A percentile compares a stretch with the other conserved stretches of the same genome.
These are phyloP conservation scores for Trichomalopsis sarcophagae DNA, from an alignment of 1,140 invertebrate genomes.

Conservation along the genomic window DNA sequence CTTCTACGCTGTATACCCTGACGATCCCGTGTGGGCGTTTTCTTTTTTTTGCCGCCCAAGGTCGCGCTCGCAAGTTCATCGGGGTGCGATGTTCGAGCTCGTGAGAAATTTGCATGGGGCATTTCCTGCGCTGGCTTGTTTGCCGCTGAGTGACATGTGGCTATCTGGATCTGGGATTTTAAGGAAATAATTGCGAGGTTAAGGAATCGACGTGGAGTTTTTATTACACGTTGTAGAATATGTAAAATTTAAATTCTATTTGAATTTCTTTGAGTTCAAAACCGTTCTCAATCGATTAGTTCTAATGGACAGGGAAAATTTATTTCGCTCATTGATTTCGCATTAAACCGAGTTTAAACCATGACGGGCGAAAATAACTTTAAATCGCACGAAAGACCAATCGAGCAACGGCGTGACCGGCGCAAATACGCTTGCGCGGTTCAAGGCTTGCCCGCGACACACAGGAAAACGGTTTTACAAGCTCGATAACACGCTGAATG, in stretches of 20 bases:
- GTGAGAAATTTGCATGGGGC: conserved; percentile 26
- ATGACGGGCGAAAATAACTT: background rate
- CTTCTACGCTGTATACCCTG: background rate
- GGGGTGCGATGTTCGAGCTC: background rate
- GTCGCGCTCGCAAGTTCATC: background rate
- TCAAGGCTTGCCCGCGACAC: background rate
- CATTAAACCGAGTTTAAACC: too few species aligned
- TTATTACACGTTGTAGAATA: background rate
- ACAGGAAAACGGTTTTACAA: conserved; percentile 2
- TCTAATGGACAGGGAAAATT: background rate
- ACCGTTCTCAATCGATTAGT: background rate
- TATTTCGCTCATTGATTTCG: background rate
- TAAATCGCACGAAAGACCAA: background rate
- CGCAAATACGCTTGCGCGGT: background rate
- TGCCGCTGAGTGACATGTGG: background rate
- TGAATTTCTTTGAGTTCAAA: too few species aligned
- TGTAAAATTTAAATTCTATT: too few species aligned
- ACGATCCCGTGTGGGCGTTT: background rate
- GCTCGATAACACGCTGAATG: background rate
- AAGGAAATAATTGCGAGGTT: background rate
- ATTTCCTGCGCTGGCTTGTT: background rate
- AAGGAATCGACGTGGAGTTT: background rate
- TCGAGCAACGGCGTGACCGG: background rate
- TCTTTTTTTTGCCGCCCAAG: conserved; percentile 30
- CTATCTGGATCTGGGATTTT: background rate